Base-by-base conservation (phyloP, 2,888 invertebrate species). In the Amphipoea oculea region DNA sequence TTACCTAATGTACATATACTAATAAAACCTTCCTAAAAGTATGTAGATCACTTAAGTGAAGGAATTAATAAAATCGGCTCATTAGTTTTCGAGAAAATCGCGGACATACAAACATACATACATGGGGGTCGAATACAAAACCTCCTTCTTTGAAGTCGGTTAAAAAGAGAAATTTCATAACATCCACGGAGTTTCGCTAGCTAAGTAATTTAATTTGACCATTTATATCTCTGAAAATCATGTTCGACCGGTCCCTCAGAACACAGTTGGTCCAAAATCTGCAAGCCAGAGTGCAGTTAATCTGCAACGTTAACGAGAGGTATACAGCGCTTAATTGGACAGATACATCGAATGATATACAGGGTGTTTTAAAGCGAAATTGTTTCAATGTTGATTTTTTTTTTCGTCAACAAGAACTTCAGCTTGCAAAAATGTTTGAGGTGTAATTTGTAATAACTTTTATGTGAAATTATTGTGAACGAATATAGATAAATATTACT, bases 281-380 rank as follows among this genome's bases (percentile, higher is more conserved):
- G 62, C 60, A 69, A 65, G 36, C 67, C 45, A 17, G 60, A 51
- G 40, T 83, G 81, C 80, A 73, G 54, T 80, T 90, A 91, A 90
- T 89, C 89, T 86, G 84, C 69, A 63, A 67, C 66, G 62, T 73
- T 91, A 90, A 89, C 90, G 86, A 90, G 86, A 71, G 60, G 80
- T 69, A 85, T 86, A 87, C 78, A 76, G 62, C 57, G 78, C 67
- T 71, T 91, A 91, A 91, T 91, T 91, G 91, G 89, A 79, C 80
- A 84, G 82, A 73, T 82, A 79, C 79, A 76, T 63, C 11, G 14
- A 75, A 65, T 40, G 5, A 36, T 36, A 57, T 86, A 91, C 85
- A 89, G 89, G 75, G 0, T 86, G 90, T 23, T 66, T 4, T 45
- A 77, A 29, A 20, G 0, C 6, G 36, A 73, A 65, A 29, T 20